phyloP scores from a whole-genome alignment of 37 sponge, comb jelly and placozoan genomes.

The Agelas oroides region DNA sequence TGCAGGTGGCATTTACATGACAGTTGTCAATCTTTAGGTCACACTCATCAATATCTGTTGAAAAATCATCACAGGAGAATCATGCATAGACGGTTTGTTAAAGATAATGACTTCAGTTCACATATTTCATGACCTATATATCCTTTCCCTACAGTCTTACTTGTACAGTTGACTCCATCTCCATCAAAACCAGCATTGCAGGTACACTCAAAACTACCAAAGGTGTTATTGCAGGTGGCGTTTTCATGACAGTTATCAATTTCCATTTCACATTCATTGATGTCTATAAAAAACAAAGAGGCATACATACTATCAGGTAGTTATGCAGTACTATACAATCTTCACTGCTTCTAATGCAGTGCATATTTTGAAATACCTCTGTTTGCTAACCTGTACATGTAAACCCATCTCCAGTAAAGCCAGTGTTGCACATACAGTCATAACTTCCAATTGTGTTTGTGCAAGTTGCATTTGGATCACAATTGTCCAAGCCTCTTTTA shows the following conservation, averaged over 20 bases:
- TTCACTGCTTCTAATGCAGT: too few species aligned
- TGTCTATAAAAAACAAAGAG: not conserved
- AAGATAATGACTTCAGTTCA: too few species aligned
- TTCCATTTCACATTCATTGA: slow-evolving; percentile 21
- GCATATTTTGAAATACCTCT: too few species aligned
- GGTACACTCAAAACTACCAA: slow-evolving; percentile 50
- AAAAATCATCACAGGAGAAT: too few species aligned
- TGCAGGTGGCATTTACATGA: slow-evolving; percentile 30
- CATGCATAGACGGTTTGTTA: too few species aligned
- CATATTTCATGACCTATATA: too few species aligned
- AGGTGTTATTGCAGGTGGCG: slow-evolving; percentile 35
- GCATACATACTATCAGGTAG: too few species aligned
- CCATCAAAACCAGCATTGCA: slow-evolving; percentile 51
- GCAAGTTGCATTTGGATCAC: slow-evolving; percentile 19
- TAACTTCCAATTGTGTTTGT: slow-evolving; percentile 21
- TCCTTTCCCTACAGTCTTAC: too few species aligned
- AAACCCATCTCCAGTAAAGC: slow-evolving; percentile 34
- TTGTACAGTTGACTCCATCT: slow-evolving; percentile 33
- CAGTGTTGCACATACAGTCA: slow-evolving; percentile 19
- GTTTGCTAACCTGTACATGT: not conserved
- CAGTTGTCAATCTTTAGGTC: not conserved
- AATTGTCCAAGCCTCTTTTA: not conserved
- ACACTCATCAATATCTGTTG: slow-evolving; percentile 59
- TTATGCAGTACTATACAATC: too few species aligned
- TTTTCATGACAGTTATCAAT: slow-evolving; percentile 20